A percentile compares a stretch with the other conserved stretches of the same genome.
These are phyloP conservation scores for Takifugu rubripes DNA, from an alignment of 2,797 vertebrate species.

Conservation along the genomic window DNA sequence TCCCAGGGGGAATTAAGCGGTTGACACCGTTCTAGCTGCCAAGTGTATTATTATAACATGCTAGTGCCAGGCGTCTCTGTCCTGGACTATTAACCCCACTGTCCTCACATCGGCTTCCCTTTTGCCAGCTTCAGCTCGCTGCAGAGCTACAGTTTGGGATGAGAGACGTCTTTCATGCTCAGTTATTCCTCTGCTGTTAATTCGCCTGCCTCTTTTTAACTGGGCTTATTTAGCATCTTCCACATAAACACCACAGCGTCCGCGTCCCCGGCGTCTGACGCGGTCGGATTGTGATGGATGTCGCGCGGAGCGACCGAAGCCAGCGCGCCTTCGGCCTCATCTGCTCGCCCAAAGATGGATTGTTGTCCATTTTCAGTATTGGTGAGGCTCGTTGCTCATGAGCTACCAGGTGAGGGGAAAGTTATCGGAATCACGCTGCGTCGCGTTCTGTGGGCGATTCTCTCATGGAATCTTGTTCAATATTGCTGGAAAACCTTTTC, in stretches of 20 bases:
- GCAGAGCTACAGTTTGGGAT: constrained; percentile 13
- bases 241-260: constrained; percentile 26
- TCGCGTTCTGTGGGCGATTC: constrained; percentile 61
- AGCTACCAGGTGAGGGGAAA: constrained; percentile 65
- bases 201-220: constrained; percentile 17
- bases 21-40: constrained; percentile 91
- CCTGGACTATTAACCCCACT: constrained; percentile 93
- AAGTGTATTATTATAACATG: constrained; percentile 96
- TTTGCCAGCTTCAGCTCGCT: constrained; percentile 31
- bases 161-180: constrained; percentile 3
- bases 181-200: constrained; percentile 9
- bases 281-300: constrained; percentile 45
- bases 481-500: constrained; percentile 43
- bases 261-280: constrained; percentile 23
- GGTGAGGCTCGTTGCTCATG: constrained; percentile 62
- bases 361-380: constrained; percentile 65
- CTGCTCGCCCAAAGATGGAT: constrained; percentile 58
- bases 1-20: constrained; percentile 97
- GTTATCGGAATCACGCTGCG: constrained; percentile 68
- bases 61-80: constrained; percentile 89
- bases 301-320: constrained; percentile 41
- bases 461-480: constrained; percentile 39
- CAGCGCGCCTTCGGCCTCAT: constrained; percentile 25
- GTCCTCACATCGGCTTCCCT: constrained; percentile 59
- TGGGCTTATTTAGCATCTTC: constrained; percentile 35